These are phyloP conservation scores for Dolichoris vasculosae DNA, from an alignment of 1,140 invertebrate species.

Conservation along the genomic window DNA sequence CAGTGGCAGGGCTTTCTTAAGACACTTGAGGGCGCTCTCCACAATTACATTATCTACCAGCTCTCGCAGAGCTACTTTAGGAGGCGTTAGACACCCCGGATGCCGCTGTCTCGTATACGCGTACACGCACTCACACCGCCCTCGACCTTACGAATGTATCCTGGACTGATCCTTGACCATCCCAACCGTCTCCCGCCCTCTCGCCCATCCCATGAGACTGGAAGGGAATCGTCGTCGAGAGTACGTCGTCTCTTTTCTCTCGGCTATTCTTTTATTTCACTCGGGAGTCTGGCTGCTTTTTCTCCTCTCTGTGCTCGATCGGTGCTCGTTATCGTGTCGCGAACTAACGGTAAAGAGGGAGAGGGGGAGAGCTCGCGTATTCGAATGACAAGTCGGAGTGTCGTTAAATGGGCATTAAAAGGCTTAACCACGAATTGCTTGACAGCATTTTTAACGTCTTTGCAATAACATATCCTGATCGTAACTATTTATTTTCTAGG, in stretches of 20 bases:
- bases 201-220: background rate
- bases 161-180: background rate
- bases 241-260: background rate
- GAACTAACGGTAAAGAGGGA: background rate
- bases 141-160: background rate
- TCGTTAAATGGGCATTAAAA: constrained; percentile 3
- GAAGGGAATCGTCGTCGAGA: background rate
- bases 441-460: background rate
- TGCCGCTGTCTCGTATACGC: too few relatives aligned
- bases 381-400: background rate
- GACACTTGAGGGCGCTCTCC: constrained; percentile 74
- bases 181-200: background rate
- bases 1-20: constrained; percentile 75
- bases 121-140: background rate
- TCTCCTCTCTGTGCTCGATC: background rate
- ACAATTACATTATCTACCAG: constrained; percentile 74
- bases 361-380: background rate
- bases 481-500: background rate
- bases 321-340: background rate
- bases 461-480: background rate
- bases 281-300: background rate
- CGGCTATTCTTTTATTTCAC: background rate
- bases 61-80: constrained; percentile 72
- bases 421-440: background rate
- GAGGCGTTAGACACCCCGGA: constrained; percentile 64